These are phyloP conservation scores for Cheilosia variabilis DNA, from an alignment of 2,888 invertebrate species.

Conservation along the genomic window DNA sequence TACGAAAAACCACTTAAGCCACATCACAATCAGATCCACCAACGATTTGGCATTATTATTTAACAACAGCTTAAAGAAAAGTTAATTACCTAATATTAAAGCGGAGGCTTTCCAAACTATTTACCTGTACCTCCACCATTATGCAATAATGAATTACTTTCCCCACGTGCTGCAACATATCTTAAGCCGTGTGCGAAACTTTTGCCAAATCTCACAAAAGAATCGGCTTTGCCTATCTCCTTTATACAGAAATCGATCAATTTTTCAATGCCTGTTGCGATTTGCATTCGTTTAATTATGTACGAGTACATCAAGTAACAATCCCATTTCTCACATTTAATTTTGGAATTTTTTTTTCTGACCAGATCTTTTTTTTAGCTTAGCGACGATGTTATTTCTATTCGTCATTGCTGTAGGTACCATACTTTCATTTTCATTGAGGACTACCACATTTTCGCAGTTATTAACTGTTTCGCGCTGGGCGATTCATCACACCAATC, in stretches of 20 bases:
- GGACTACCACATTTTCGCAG: constrained; percentile 21
- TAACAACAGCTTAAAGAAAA: constrained; percentile 37
- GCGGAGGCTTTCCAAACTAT: constrained; percentile 42
- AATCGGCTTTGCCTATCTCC: background rate
- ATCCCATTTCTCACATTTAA: constrained; percentile 22
- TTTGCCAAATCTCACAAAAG: constrained; percentile 21
- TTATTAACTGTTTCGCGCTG: constrained; percentile 11
- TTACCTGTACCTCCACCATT: constrained; percentile 37
- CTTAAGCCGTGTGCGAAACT: constrained; percentile 53
- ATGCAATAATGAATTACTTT: constrained; percentile 37
- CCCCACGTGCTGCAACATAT: constrained; percentile 32
- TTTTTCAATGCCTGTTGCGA: constrained; percentile 25
- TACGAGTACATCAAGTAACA: constrained; percentile 17
- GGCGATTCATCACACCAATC: constrained; percentile 42
- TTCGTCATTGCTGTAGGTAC: constrained; percentile 22
- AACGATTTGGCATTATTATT: constrained; percentile 1
- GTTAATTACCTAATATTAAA: constrained; percentile 37
- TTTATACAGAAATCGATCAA: constrained; percentile 47
- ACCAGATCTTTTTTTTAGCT: background rate
- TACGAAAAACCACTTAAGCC: no score
- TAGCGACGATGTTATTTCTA: constrained; percentile 20
- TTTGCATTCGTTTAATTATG: constrained; percentile 49
- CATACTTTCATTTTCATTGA: constrained; percentile 73
- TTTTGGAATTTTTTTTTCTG: constrained; percentile 13
- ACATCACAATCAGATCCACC: no score